Evolutionary conservation across 2,797 vertebrate genomes (phyloP).

Genomic region (Ctenochaetus hawaiiensis): DNA sequence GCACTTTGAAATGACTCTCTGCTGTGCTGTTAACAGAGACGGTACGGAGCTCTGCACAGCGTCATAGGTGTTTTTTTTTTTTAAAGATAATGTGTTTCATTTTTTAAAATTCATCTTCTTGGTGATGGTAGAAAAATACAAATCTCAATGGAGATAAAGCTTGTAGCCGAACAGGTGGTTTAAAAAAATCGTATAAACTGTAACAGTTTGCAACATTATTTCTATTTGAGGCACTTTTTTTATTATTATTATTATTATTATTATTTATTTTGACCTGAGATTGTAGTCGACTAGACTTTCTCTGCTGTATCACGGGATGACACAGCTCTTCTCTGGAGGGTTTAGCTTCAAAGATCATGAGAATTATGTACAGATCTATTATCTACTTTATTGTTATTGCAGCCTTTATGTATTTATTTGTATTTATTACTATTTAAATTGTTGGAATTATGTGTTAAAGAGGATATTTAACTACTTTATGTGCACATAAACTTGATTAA

Average conservation of each 20-base stretch:
- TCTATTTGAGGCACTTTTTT: constrained; percentile 45
- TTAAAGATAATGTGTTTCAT: background rate
- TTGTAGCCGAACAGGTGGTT: constrained; percentile 18
- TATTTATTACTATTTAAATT: constrained; percentile 80
- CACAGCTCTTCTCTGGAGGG: constrained; percentile 33
- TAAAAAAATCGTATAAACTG: constrained; percentile 66
- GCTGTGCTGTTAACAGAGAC: background rate
- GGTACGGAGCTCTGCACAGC: constrained; percentile 9
- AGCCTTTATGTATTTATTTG: constrained; percentile 73
- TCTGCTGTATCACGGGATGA: constrained; percentile 42
- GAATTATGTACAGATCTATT: constrained; percentile 12
- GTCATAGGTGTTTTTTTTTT: background rate
- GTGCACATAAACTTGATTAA: constrained; percentile 40
- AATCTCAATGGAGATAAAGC: constrained; percentile 77
- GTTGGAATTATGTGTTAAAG: constrained; percentile 23
- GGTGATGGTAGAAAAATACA: constrained; percentile 54
- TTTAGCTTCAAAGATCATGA: constrained; percentile 15
- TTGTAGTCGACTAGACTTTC: constrained; percentile 41
- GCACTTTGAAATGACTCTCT: constrained; percentile 69
- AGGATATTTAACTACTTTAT: constrained; percentile 54
- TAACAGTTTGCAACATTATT: constrained; percentile 72
- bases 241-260: background rate
- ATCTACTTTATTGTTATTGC: background rate
- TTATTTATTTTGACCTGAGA: constrained; percentile 71
- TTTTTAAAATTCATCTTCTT: constrained; percentile 69